Evolutionary conservation across 2,113 vertebrate species (phyloP).

Genomic region (Megalops atlanticus): DNA sequence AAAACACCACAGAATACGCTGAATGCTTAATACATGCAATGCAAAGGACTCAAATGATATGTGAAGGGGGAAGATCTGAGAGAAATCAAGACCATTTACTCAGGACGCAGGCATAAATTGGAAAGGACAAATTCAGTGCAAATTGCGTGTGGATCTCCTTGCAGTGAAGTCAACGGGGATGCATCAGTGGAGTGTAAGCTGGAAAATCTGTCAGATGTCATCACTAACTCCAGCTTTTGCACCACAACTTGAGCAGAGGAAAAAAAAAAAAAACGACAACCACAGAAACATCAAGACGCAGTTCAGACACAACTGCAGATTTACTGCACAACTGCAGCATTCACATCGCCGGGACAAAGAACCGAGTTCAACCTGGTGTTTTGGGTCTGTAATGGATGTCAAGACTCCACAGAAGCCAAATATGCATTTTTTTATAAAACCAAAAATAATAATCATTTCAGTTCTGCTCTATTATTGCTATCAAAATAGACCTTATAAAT

Average conservation of each 20-base stretch:
- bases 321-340: no score
- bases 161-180: not conserved
- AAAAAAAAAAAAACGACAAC: not conserved
- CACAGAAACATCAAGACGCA: not conserved
- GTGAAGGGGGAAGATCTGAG: not conserved
- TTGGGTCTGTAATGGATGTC: not conserved
- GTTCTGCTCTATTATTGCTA: not conserved
- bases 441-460: not conserved
- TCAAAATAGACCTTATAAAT: conserved; percentile 3
- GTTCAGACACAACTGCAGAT: conserved; percentile 1
- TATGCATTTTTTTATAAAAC: not conserved
- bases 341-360: not conserved
- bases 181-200: not conserved
- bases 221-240: not conserved
- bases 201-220: conserved; percentile 5
- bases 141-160: not conserved
- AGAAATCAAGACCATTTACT: not conserved
- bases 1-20: not conserved
- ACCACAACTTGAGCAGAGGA: not conserved
- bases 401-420: not conserved
- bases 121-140: not conserved
- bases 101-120: not conserved
- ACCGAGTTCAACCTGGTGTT: not conserved
- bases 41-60: not conserved
- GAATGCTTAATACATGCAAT: not conserved